A percentile compares a stretch with the other conserved stretches of the same genome.
Evolutionary conservation across 2,888 invertebrate species (phyloP).

Genomic region (Drosophila quasianomalipes): DNA sequence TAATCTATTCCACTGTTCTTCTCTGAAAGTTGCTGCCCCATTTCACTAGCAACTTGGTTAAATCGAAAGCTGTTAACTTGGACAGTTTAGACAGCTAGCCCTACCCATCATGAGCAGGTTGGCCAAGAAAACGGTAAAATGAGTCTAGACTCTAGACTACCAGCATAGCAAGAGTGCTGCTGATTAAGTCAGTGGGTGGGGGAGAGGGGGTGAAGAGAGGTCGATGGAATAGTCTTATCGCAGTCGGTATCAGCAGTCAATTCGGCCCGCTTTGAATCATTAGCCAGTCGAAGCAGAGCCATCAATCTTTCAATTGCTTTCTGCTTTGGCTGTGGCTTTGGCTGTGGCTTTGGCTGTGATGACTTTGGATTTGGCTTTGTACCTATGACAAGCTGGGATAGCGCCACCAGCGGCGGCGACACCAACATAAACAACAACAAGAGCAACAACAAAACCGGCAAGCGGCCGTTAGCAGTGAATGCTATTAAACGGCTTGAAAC

Average conservation of each 20-base stretch:
- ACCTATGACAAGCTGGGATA: constrained; percentile 45
- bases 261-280: constrained; percentile 63
- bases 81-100: constrained; percentile 22
- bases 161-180: constrained; percentile 2
- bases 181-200: neutral
- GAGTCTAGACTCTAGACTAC: neutral
- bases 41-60: constrained; percentile 12
- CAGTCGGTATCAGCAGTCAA: constrained; percentile 5
- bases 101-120: constrained; percentile 19
- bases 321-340: constrained; percentile 17
- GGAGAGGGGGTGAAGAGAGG: neutral
- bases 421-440: neutral
- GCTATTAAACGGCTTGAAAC: constrained; percentile 64
- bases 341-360: constrained; percentile 13
- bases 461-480: constrained; percentile 21
- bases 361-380: constrained; percentile 15
- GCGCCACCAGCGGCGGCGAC: constrained; percentile 12
- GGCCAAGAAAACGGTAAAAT: constrained; percentile 44
- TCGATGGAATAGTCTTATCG: neutral
- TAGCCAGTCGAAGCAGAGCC: constrained; percentile 51
- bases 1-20: neutral
- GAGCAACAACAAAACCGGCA: constrained; percentile 53
- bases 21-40: constrained; percentile 21
- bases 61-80: constrained; percentile 24
- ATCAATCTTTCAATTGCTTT: constrained; percentile 72